Conservation (phyloP, 37 sponge, comb jelly and placozoan genomes). For the Ianthella basta region DNA sequence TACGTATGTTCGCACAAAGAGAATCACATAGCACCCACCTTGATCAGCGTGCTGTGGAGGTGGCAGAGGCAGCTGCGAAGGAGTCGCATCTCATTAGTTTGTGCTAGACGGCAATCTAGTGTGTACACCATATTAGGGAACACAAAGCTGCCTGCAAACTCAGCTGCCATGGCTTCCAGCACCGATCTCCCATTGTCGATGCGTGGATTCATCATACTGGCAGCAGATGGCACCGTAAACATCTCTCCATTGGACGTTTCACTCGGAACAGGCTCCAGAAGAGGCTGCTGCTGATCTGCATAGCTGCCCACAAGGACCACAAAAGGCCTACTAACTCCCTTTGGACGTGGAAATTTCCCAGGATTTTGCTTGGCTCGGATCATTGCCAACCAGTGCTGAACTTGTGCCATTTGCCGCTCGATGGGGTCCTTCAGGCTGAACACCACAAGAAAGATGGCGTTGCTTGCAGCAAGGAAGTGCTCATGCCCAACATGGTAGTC, state of each 20-base stretch:
- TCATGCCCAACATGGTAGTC: conserved; percentile 79
- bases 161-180: conserved; percentile 24
- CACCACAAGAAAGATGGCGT: conserved; percentile 67
- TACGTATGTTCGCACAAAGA: neutral
- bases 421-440: conserved; percentile 68
- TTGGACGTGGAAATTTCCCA: neutral
- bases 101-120: conserved; percentile 65
- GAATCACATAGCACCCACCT: conserved; percentile 43
- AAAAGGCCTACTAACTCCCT: conserved; percentile 42
- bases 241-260: neutral
- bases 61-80: conserved; percentile 47
- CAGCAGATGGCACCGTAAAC: conserved; percentile 19
- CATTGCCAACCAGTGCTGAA: conserved; percentile 80
- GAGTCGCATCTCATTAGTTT: conserved; percentile 53
- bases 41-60: conserved; percentile 31
- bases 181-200: conserved; percentile 36
- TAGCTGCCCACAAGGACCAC: conserved; percentile 80
- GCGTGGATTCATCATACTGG: neutral
- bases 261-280: conserved; percentile 35
- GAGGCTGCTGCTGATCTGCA: conserved; percentile 47
- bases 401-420: conserved; percentile 62
- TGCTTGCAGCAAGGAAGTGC: conserved; percentile 57
- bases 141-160: conserved; percentile 66
- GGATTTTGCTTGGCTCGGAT: conserved; percentile 78
- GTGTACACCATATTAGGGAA: conserved; percentile 58